Conservation (phyloP, 2,113 vertebrate genomes). For the Eulacestoma nigropectus region DNA sequence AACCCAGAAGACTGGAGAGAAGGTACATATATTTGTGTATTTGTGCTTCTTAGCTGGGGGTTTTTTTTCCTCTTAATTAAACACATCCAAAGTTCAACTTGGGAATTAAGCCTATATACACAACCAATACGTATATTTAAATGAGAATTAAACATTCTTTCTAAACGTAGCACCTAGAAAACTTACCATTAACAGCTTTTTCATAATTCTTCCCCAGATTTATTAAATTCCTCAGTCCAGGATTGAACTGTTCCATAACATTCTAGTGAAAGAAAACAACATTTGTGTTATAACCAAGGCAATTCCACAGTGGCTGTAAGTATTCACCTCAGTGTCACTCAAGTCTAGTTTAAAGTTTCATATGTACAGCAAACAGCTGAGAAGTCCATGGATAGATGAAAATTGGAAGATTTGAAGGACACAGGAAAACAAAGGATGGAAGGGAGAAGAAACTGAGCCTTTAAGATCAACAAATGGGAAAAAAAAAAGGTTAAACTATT, state of each 20-base stretch:
- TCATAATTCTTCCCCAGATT: slow-evolving; percentile 96
- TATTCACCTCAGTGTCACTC: not conserved
- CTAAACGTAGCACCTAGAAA: not conserved
- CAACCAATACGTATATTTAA: not conserved
- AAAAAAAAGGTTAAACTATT: not conserved
- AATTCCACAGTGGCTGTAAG: not conserved
- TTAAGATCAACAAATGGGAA: not conserved
- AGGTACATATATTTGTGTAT: not conserved
- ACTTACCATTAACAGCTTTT: slow-evolving; percentile 93
- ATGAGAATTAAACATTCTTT: not conserved
- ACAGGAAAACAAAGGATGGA: not conserved
- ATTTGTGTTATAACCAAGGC: not conserved
- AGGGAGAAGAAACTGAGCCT: not conserved
- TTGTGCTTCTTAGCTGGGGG: rapidly evolving
- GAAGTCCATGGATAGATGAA: not conserved
- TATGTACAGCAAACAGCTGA: not conserved
- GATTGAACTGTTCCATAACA: slow-evolving; percentile 98
- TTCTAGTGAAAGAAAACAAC: slow-evolving; percentile 75
- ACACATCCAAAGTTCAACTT: not conserved
- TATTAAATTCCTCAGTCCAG: slow-evolving; percentile 91
- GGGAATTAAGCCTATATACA: not conserved
- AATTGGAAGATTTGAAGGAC: not conserved
- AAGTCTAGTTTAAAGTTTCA: not conserved
- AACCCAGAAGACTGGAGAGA: not conserved
- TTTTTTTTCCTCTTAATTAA: not conserved